Base-by-base conservation (phyloP, 2,888 invertebrate genomes). In the Cerastoderma edule region DNA sequence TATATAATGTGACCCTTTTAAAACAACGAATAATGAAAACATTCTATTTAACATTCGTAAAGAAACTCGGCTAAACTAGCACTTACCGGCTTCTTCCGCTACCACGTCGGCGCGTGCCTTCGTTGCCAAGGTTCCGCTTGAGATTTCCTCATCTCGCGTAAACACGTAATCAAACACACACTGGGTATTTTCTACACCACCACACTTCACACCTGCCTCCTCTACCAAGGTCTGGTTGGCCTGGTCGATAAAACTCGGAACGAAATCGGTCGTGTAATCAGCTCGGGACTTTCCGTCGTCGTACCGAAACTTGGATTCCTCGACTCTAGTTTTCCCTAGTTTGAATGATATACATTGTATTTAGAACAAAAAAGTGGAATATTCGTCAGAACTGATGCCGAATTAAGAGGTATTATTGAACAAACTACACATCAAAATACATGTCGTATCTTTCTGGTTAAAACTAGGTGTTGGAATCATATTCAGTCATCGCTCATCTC, bases 101-200 rank as follows among this genome's bases (percentile, higher is more conserved):
- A 32, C 33, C 32, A 32, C 32, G 16, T 32, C 32, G n/a, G 57
- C 57, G 16, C 32, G 13, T n/a, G 10, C 22, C 6, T 57, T 32
- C 22, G 57, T 57, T 57, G 33, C 16, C 33, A 57, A 57, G 2
- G 57, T 57, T 22, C 5, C 33, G 2, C 33, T 16, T 2, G 57
- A 32, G 16, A 57, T 30, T 32, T 68, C 78, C 19, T 44, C 48
- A 32, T 83, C 75, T 4, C 69, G 72, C 24, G 83, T 83, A 27
- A 73, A 75, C 13, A 83, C 73, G 10, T 64, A 73, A 56, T 83
- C 83, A 60, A 72, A 83, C 13, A 83, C 72, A 65, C 83, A 83
- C 33, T 76, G 74, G 4, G 48, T 54, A 13, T 72, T 69, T 3
- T 48, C 67, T 24, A 65, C 71, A 1, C 57, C 57, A 1, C 57